phyloP scores from a whole-genome alignment of 1,140 invertebrate genomes.

The Lepidurus arcticus region DNA sequence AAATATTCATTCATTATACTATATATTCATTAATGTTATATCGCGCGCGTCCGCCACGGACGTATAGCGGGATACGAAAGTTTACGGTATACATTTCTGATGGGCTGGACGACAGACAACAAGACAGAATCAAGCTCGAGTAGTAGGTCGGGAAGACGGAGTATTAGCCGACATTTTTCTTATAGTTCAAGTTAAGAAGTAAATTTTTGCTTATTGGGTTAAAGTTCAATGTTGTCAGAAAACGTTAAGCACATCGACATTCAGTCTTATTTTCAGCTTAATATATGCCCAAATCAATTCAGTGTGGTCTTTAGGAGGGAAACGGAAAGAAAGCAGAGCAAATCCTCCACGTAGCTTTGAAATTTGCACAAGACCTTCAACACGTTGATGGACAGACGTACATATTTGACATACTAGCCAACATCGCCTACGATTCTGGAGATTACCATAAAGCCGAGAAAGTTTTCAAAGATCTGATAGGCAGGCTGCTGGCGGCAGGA shows the following conservation, averaged over 20 bases:
- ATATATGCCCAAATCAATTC: slow-evolving; percentile 40
- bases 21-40: no score
- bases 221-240: not conserved
- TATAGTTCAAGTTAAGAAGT: no score
- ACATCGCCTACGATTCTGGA: slow-evolving; percentile 69
- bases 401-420: slow-evolving; percentile 84
- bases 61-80: no score
- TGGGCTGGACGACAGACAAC: no score
- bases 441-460: slow-evolving; percentile 75
- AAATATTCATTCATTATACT: no score
- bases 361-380: slow-evolving; percentile 70
- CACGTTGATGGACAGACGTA: slow-evolving; percentile 72
- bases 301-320: slow-evolving; percentile 50
- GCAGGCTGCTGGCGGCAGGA: slow-evolving; percentile 62
- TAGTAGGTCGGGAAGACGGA: no score
- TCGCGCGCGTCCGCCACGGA: no score
- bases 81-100: no score
- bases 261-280: slow-evolving; percentile 17
- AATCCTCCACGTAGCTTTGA: slow-evolving; percentile 72
- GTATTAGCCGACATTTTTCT: no score
- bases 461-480: slow-evolving; percentile 73
- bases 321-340: slow-evolving; percentile 75
- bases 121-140: no score
- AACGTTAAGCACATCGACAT: not conserved
- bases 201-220: not conserved